These are phyloP conservation scores for Apostichopus japonicus DNA, from an alignment of 35 echinoderm and acorn worm species.

Conservation along the genomic window DNA sequence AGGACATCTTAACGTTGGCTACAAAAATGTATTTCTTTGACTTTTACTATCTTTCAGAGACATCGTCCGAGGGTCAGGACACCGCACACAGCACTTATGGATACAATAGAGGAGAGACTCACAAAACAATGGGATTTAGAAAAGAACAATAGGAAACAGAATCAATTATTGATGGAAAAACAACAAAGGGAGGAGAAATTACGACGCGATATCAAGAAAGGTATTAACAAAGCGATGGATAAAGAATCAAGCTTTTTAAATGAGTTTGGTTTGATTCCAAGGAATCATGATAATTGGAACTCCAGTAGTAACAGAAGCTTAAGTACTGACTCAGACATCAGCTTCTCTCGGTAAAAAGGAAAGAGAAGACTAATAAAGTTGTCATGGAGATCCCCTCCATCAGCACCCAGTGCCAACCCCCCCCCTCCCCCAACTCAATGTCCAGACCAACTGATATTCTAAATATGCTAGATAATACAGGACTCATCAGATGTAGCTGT, in stretches of 20 bases:
- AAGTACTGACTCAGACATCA: not conserved
- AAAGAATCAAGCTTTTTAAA: not conserved
- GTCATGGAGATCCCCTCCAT: no score
- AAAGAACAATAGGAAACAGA: slow-evolving; percentile 49
- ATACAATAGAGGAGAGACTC: slow-evolving; percentile 81
- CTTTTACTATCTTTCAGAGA: slow-evolving; percentile 39
- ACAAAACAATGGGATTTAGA: slow-evolving; percentile 72
- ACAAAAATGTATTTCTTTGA: no score
- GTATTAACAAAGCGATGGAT: slow-evolving; percentile 53
- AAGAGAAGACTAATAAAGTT: no score
- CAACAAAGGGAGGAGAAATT: slow-evolving; percentile 57
- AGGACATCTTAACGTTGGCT: no score
- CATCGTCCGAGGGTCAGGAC: slow-evolving; percentile 73
- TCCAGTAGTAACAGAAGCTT: not conserved
- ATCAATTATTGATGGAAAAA: slow-evolving; percentile 57
- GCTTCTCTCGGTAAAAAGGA: no score
- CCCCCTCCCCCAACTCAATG: no score
- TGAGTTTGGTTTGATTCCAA: slow-evolving; percentile 9
- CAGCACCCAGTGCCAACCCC: no score
- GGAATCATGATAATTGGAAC: not conserved
- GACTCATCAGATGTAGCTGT: no score
- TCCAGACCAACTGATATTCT: no score
- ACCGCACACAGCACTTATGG: slow-evolving; percentile 83
- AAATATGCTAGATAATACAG: no score
- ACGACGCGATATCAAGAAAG: slow-evolving; percentile 47